phyloP scores from a whole-genome alignment of 2,113 vertebrate species.

The Crotalus helleri region DNA sequence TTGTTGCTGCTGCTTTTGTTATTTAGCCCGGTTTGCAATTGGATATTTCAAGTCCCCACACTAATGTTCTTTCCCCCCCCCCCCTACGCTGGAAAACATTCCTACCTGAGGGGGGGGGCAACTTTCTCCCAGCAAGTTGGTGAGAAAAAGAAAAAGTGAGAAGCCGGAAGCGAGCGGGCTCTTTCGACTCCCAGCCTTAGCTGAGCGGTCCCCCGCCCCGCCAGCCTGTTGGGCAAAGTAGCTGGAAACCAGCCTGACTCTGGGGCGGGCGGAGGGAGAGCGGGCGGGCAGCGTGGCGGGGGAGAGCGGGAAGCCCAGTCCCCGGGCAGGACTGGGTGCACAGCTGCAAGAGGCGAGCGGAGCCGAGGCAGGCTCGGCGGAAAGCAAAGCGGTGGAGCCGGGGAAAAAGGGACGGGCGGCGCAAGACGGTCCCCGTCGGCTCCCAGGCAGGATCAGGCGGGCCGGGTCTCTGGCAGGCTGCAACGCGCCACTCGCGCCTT shows the following conservation, averaged over 20 bases:
- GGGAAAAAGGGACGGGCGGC: neutral
- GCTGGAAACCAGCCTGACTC: neutral
- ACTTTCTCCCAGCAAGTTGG: neutral
- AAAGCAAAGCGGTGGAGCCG: neutral
- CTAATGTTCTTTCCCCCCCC: too few relatives aligned
- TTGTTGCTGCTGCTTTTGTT: too few relatives aligned
- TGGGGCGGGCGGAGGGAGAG: neutral
- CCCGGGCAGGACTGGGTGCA: neutral
- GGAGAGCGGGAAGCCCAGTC: neutral
- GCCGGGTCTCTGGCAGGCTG: neutral
- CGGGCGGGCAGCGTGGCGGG: neutral
- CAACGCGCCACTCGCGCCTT: neutral
- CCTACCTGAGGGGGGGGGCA: neutral
- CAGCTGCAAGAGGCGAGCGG: neutral
- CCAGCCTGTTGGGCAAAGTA: neutral
- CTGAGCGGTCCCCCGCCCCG: fast-evolving
- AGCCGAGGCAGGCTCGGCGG: neutral
- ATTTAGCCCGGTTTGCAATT: neutral
- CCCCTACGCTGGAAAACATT: neutral
- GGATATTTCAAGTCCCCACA: neutral
- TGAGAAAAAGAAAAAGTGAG: neutral
- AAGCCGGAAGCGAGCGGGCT: neutral
- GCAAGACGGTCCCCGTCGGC: neutral
- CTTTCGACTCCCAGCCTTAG: neutral
- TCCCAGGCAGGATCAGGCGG: too few relatives aligned